phyloP scores from a whole-genome alignment of 2,113 vertebrate species.

The Phylloscopus whistleri region DNA sequence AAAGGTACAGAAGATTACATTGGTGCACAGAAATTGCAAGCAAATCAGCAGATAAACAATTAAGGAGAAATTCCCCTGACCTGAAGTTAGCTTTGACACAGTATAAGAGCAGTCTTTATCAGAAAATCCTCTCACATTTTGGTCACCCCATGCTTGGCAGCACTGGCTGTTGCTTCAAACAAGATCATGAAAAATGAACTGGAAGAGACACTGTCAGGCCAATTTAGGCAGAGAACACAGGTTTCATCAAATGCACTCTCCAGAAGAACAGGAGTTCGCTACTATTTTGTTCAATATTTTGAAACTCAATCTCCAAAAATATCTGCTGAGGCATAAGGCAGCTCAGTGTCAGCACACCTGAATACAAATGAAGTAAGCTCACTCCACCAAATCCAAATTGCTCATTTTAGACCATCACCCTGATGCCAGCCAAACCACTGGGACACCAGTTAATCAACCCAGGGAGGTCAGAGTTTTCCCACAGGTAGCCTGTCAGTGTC shows the following conservation, averaged over 20 bases:
- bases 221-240: not conserved
- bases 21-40: not conserved
- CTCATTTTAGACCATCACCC: not conserved
- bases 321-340: not conserved
- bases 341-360: rapidly evolving
- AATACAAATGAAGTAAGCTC: not conserved
- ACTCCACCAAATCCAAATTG: not conserved
- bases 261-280: not conserved
- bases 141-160: not conserved
- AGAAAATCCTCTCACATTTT: not conserved
- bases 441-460: not conserved
- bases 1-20: not conserved
- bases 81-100: not conserved
- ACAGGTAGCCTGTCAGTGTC: not conserved
- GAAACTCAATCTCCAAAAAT: not conserved
- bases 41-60: not conserved
- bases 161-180: constrained; percentile 7
- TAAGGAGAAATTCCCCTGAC: not conserved
- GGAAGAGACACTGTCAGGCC: constrained; percentile 8
- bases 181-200: not conserved
- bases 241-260: not conserved
- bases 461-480: not conserved
- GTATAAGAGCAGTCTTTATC: not conserved
- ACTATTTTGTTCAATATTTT: not conserved
- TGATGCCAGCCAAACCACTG: not conserved